phyloP scores from a whole-genome alignment of 1,140 invertebrate genomes.

The Bacillus rossius region DNA sequence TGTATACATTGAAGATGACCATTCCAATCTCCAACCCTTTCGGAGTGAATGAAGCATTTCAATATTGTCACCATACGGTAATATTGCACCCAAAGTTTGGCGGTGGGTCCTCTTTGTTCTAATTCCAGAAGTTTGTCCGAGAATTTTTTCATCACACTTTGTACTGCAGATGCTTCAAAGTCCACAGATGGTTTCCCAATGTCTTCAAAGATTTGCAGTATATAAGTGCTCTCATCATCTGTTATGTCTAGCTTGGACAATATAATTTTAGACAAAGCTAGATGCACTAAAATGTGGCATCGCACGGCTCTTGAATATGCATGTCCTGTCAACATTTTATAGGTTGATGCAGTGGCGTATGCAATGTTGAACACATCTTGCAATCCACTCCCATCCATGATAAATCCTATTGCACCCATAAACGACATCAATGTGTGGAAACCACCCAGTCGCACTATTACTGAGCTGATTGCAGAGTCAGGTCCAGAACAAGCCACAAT shows the following conservation, averaged over 20 bases:
- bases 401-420: conserved; percentile 34
- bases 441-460: conserved; percentile 27
- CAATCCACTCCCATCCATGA: conserved; percentile 38
- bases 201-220: too few relatives aligned
- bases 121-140: too few relatives aligned
- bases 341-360: conserved; percentile 29
- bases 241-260: too few relatives aligned
- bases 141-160: background rate
- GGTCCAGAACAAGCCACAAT: conserved; percentile 26
- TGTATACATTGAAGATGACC: conserved; percentile 34
- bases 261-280: too few relatives aligned
- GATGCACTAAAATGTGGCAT: conserved; percentile 33
- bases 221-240: too few relatives aligned
- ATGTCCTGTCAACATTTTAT: conserved; percentile 38
- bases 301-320: conserved; percentile 38
- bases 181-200: too few relatives aligned
- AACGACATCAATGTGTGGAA: conserved; percentile 40
- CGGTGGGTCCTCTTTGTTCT: background rate
- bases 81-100: conserved; percentile 3
- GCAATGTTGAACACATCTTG: conserved; percentile 31
- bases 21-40: background rate
- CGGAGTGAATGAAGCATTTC: background rate
- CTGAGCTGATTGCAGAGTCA: conserved; percentile 10
- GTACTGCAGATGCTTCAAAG: background rate
- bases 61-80: background rate